A percentile compares a stretch with the other conserved stretches of the same genome.
Conservation (phyloP, 2,888 invertebrate genomes). For the Spialia ferax region DNA sequence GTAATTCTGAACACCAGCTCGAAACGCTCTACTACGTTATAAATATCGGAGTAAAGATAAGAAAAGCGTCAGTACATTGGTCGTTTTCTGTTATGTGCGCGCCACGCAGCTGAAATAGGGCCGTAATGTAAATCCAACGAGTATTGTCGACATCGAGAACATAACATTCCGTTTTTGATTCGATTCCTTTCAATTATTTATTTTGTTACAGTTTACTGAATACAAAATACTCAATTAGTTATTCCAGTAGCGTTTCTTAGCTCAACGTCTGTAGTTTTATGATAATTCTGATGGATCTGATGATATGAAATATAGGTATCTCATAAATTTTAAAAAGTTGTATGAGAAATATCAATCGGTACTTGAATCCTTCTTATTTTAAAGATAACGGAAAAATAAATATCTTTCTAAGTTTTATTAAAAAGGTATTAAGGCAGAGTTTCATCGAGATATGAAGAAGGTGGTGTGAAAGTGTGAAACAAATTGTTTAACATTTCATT, state of each 20-base stretch:
- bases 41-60: constrained; percentile 13
- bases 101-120: not conserved
- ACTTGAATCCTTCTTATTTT: no score
- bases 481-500: no score
- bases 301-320: no score
- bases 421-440: no score
- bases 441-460: no score
- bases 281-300: no score
- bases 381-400: no score
- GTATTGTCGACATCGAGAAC: not conserved
- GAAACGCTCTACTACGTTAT: not conserved
- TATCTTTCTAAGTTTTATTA: no score
- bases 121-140: constrained; percentile 11
- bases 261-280: not conserved
- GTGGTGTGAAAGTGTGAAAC: no score
- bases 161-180: constrained; percentile 1
- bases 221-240: not conserved
- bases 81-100: constrained; percentile 14
- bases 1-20: not conserved
- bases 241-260: not conserved
- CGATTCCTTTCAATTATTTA: not conserved
- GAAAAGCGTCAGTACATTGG: constrained; percentile 2
- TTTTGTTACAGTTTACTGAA: not conserved
- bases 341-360: no score
- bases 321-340: no score